Evolutionary conservation across 2,113 vertebrate species (phyloP), one percentile per base, ranked within the genome.

Genomic region (Protomyctophum bolini): DNA sequence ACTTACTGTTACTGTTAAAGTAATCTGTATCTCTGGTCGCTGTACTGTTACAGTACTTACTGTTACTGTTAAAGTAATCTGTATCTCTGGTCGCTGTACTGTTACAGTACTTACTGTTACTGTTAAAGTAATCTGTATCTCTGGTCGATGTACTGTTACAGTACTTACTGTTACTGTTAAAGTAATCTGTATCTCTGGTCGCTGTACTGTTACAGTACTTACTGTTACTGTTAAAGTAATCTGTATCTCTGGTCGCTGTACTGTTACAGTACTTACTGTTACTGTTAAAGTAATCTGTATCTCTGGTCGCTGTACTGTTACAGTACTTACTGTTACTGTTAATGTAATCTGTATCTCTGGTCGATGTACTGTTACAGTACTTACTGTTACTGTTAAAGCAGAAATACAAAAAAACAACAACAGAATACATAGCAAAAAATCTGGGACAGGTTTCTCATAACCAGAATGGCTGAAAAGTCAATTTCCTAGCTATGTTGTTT

Each of bases 401-500:
- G 29, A 29, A 63, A 47, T 48, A 58, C 48, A 49, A 46, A 0
- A 21, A 21, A 21, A 21, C 21, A 21, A 21, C n/a, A 69, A 49
- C 11, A 28, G 59, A 11, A 55, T n/a, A 47, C 0, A 45, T 2
- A 10, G 8, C 21, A 1, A 47, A 48, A 60, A 75, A 70, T 71
- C 49, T 28, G 52, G 68, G 68, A 58, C 2, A 2, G 3, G 51
- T 14, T n/a, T 70, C 14, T 47, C 71, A 63, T 33, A 14, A 73
- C 72, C 56, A 72, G 7, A 2, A 69, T 51, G 33, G 70, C 15
- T 62, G 66, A 81, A 66, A 76, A 52, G 12, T 33, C 11, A 63
- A 77, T 81, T 79, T 82, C 71, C 11, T 21, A 21, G 21, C 21
- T 55, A n/a, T n/a, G 10, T 15, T 55, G 8, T 82, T 70, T 59